Evolutionary conservation across 2,113 vertebrate species (phyloP).

Genomic region (Thunnus thynnus): DNA sequence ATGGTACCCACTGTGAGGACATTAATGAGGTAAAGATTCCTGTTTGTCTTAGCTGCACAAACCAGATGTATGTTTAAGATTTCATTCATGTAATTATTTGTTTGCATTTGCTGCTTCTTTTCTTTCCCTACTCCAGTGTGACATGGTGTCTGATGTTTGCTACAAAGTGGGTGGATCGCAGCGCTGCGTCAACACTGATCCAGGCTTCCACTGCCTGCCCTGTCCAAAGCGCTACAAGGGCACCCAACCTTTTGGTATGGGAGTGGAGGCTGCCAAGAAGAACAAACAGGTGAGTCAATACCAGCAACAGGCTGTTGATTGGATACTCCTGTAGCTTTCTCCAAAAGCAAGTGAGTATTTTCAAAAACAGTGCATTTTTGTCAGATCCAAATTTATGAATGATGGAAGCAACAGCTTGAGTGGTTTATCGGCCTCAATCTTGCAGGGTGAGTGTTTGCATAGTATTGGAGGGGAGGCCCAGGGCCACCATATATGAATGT

Average conservation of each 20-base stretch:
- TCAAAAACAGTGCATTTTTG: conserved; percentile 43
- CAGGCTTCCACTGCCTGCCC: conserved; percentile 95
- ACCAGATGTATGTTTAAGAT: neutral
- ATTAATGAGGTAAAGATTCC: conserved; percentile 91
- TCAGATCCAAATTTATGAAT: conserved; percentile 52
- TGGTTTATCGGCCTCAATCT: conserved; percentile 50
- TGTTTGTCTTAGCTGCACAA: conserved; percentile 9
- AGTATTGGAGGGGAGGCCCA: conserved; percentile 8
- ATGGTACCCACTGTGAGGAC: conserved; percentile 94
- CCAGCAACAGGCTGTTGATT: neutral
- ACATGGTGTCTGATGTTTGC: conserved; percentile 93
- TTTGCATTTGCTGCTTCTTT: conserved; percentile 5
- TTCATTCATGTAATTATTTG: neutral
- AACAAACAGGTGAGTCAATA: conserved; percentile 91
- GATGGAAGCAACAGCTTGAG: conserved; percentile 14
- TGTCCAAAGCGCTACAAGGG: conserved; percentile 96
- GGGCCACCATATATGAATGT: conserved; percentile 28
- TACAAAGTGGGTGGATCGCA: conserved; percentile 88
- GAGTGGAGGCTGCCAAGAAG: conserved; percentile 89
- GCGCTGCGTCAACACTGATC: conserved; percentile 94
- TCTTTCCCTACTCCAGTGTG: conserved; percentile 85
- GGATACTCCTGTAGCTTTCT: too few species aligned
- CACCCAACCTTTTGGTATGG: conserved; percentile 93
- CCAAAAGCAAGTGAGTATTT: neutral
- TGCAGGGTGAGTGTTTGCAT: conserved; percentile 31